Conservation (phyloP, 2,113 vertebrate species). For the Conger conger region DNA sequence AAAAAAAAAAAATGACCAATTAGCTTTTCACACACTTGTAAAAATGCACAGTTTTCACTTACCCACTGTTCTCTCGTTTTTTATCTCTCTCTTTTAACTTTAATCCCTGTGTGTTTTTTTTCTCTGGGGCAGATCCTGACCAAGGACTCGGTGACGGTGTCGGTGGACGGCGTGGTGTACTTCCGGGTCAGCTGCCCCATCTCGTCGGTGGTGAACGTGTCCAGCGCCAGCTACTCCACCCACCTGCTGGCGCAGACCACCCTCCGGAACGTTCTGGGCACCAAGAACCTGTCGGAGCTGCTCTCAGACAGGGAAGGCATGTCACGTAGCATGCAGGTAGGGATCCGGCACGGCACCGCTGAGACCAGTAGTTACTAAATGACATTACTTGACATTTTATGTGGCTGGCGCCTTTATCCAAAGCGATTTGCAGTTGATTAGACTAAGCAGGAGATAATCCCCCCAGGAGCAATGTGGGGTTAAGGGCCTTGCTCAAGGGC, state of each 20-base stretch:
- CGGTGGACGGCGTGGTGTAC: slow-evolving; percentile 82
- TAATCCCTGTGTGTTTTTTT: background rate
- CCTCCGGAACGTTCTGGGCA: slow-evolving; percentile 80
- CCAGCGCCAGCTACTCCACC: slow-evolving; percentile 72
- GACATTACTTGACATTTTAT: too few relatives aligned
- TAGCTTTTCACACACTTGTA: too few relatives aligned
- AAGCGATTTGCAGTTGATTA: too few relatives aligned
- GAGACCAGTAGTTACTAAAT: too few relatives aligned
- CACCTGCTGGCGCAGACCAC: slow-evolving; percentile 81
- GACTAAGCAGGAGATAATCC: too few relatives aligned
- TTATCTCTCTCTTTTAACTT: too few relatives aligned
- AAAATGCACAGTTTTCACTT: too few relatives aligned
- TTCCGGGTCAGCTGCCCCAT: slow-evolving; percentile 76
- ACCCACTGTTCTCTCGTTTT: too few relatives aligned
- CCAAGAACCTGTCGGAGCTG: slow-evolving; percentile 78
- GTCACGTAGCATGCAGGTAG: slow-evolving; percentile 76
- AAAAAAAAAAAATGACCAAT: too few relatives aligned
- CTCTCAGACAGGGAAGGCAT: slow-evolving; percentile 81
- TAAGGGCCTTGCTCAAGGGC: too few relatives aligned
- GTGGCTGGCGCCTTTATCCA: too few relatives aligned
- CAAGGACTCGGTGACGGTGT: slow-evolving; percentile 80
- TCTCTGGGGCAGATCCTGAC: slow-evolving; percentile 73
- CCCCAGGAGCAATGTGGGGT: too few relatives aligned
- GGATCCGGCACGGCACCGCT: background rate
- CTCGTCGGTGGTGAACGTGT: slow-evolving; percentile 77